Conservation (phyloP, 2,797 vertebrate species). For the Myripristis murdjan region DNA sequence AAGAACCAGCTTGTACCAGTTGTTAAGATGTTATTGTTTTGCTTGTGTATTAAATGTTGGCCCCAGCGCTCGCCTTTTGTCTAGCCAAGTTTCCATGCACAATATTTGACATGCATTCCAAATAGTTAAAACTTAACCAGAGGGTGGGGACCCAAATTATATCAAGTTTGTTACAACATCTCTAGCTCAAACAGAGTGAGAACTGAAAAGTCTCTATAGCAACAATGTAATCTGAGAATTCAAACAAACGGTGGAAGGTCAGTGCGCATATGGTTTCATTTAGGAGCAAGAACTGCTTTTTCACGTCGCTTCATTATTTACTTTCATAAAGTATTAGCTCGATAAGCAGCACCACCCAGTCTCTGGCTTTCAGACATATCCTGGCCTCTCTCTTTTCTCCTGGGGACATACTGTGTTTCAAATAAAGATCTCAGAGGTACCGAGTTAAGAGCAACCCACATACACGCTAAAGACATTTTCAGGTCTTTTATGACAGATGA, state of each 20-base stretch:
- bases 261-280: conserved; percentile 86
- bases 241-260: conserved; percentile 87
- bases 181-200: conserved; percentile 81
- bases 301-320: conserved; percentile 85
- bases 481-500: conserved; percentile 39
- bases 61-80: conserved; percentile 42
- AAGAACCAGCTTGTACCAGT: conserved; percentile 63
- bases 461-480: conserved; percentile 53
- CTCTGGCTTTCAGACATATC: conserved; percentile 68
- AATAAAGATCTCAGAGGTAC: conserved; percentile 38
- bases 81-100: conserved; percentile 83
- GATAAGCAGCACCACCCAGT: conserved; percentile 86
- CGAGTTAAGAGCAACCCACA: conserved; percentile 49
- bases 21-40: conserved; percentile 81
- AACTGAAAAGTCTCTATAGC: conserved; percentile 82
- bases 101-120: conserved; percentile 82
- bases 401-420: conserved; percentile 40
- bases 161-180: conserved; percentile 89
- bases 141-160: conserved; percentile 87
- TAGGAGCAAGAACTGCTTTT: conserved; percentile 79
- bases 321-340: conserved; percentile 87
- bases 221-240: conserved; percentile 88
- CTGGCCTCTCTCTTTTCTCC: conserved; percentile 48
- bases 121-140: conserved; percentile 83
- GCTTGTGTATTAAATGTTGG: conserved; percentile 68